A percentile compares a stretch with the other conserved stretches of the same genome.
These are phyloP conservation scores for Drosophila saltans DNA, from an alignment of 1,140 invertebrate species.

Conservation along the genomic window DNA sequence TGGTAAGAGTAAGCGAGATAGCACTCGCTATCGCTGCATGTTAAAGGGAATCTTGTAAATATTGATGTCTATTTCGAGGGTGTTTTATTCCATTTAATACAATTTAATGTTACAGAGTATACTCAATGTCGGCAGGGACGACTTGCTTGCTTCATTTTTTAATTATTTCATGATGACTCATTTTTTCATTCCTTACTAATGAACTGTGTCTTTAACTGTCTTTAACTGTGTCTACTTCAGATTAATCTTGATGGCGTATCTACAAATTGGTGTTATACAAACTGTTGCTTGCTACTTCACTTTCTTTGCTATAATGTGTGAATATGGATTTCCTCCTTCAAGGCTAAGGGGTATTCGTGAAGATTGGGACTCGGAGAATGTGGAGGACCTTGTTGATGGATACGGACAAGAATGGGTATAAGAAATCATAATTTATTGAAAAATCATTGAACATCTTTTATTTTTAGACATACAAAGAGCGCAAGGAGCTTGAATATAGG, in stretches of 20 bases:
- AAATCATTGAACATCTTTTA: neutral
- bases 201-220: no score
- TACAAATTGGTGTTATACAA: constrained; percentile 99
- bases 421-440: neutral
- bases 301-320: constrained; percentile 99
- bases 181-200: no score
- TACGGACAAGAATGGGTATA: constrained; percentile 99
- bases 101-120: no score
- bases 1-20: no score
- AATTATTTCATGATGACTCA: no score
- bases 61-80: no score
- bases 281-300: constrained; percentile 99
- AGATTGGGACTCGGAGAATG: constrained; percentile 96
- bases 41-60: no score
- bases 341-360: constrained; percentile 94
- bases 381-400: constrained; percentile 97
- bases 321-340: constrained; percentile 95
- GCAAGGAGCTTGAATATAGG: constrained; percentile 91
- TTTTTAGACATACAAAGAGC: constrained; percentile 86
- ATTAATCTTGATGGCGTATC: constrained; percentile 97
- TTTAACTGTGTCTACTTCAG: no score
- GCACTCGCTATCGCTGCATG: no score
- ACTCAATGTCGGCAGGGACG: no score
- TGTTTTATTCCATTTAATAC: no score
- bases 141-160: no score